Evolutionary conservation across 2,888 invertebrate species (phyloP), one percentile per base, ranked within the genome.

Genomic region (Herminia tarsipennalis): DNA sequence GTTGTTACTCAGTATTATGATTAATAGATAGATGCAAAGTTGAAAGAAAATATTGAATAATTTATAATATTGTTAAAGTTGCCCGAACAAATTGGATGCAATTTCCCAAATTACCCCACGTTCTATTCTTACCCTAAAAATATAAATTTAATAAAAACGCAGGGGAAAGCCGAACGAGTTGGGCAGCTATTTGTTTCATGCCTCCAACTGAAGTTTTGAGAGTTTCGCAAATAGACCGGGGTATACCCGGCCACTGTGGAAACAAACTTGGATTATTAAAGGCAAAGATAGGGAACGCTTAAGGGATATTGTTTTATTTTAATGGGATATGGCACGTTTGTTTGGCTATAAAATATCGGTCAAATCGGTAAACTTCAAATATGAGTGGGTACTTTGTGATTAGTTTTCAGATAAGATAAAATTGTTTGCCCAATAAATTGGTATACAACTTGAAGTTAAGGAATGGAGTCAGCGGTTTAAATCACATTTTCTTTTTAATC

Each of bases 201-300:
- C 57, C 43, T 61, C 47, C 45, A 42, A 54, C 60, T 51, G 50
- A 72, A 78, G 66, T 78, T 77, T 74, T 55, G 70, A 78, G 75
- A 65, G 73, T 58, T 73, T 55, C 55, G 66, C 72, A 78, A 78
- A 78, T 75, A 76, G 69, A 70, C 67, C 53, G 66, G 60, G n/a
- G 56, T 64, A 70, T 51, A 64, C 55, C 50, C 59, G 57, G 52
- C 51, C 56, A 54, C 48, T 59, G 41, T 58, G 50, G 49, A 60
- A 67, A 63, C 60, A 68, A 71, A 73, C 62, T 65, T 65, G 40
- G 58, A 53, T 51, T 60, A 60, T 55, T 60, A 55, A 67, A 60
- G 28, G 45, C 33, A 29, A 50, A 52, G 56, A 64, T 58, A 51
- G 47, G n/a, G 22, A 25, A 46, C 56, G 45, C 51, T 61, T 56